Base-by-base conservation (phyloP, 1,140 invertebrate genomes). In the Saxidomus purpurata region DNA sequence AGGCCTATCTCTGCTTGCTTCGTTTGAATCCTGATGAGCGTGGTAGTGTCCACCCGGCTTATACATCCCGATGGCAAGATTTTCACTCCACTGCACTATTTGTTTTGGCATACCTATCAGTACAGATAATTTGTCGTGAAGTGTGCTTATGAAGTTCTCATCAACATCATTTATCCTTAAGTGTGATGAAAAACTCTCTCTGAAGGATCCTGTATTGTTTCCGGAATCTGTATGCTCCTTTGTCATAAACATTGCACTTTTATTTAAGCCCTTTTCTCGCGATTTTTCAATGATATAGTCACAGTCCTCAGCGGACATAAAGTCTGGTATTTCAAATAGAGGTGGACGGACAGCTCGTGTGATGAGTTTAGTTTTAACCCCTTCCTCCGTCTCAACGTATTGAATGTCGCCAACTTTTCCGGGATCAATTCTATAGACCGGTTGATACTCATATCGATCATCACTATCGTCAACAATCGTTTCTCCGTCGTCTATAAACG, bases 1-100 rank as follows among this genome's bases (percentile, higher is more conserved):
- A 2, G 89, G 89, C 2, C 25, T 34, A 13, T 80, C 38, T 38
- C 8, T 36, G 22, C 55, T 52, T 1, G 22, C 71, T 34, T 76
- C 61, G 17, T 49, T 90, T 3, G 89, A 90, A 38, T 90, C 89
- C 19, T 34, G 40, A 38, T 90, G 89, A 9, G 89, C 81, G 76
- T 90, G 49, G 36, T 90, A 90, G 25, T 79, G 81, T 52, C 89
- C 89, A 9, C 80, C 82, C 4, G 61, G 34, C 13, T 55, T 28
- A 47, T 90, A 90, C 61, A 77, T 84, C 6, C 79, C 82, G 28
- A 90, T 80, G 28, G 28, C 43, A 9, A 88, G 28, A 49, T 49
- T n/a, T 40, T 69, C 76, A 55, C 77, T 88, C 71, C 61, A 79
- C 22, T 63, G 40, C 13, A 88, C 61, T 38, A 88, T 43, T 88